These are phyloP conservation scores for Disparrhopalites patrizii DNA, from an alignment of 2,888 invertebrate species.

Conservation along the genomic window DNA sequence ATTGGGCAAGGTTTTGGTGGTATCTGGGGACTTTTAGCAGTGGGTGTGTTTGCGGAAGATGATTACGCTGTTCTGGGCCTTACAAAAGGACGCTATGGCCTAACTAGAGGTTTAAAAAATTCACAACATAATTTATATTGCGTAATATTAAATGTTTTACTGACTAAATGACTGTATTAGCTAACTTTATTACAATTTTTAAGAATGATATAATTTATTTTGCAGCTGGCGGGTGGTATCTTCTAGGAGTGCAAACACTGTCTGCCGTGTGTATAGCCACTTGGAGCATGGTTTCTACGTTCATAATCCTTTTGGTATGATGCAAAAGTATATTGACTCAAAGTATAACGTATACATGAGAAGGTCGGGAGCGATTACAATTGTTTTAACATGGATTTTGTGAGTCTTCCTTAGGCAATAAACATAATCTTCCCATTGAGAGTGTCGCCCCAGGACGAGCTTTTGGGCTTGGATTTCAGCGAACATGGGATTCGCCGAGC, in stretches of 20 bases:
- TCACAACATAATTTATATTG: too few relatives aligned
- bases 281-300: conserved; percentile 74
- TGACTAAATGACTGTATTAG: conserved; percentile 1
- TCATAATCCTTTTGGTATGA: conserved; percentile 65
- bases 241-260: conserved; percentile 74
- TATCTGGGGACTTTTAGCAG: conserved; percentile 71
- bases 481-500: conserved; percentile 67
- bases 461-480: conserved; percentile 83
- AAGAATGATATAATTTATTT: conserved; percentile 9
- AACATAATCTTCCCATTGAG: conserved; percentile 76
- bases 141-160: too few relatives aligned
- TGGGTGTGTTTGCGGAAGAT: conserved; percentile 82
- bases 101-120: conserved; percentile 50
- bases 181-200: too few relatives aligned
- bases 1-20: conserved; percentile 52
- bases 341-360: neutral
- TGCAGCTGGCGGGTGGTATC: conserved; percentile 80
- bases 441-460: conserved; percentile 79
- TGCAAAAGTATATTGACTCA: neutral
- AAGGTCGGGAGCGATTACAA: neutral
- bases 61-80: conserved; percentile 70
- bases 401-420: conserved; percentile 56
- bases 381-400: neutral
- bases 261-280: conserved; percentile 64
- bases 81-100: conserved; percentile 53